Evolutionary conservation across 2,797 vertebrate species (phyloP).

Genomic region (Ataeniobius toweri): DNA sequence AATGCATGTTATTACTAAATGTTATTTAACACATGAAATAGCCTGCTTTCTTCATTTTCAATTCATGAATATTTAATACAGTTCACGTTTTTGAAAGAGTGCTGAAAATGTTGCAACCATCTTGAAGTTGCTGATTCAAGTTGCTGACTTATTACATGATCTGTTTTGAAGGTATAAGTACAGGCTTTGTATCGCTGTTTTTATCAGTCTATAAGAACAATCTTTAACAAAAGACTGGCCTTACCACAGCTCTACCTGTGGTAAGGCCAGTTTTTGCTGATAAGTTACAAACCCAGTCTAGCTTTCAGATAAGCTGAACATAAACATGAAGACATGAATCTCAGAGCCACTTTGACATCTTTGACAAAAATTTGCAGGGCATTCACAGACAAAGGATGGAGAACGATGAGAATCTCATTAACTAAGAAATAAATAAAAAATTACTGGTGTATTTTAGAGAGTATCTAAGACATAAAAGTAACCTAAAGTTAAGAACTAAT

Average conservation of each 20-base stretch:
- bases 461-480: not conserved
- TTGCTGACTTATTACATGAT: not conserved
- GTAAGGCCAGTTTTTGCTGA: not conserved
- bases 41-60: no score
- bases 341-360: not conserved
- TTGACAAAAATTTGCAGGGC: not conserved
- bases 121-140: no score
- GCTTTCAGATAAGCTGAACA: not conserved
- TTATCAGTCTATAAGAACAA: not conserved
- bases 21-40: no score
- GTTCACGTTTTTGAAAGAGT: not conserved
- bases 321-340: not conserved
- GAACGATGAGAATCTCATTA: not conserved
- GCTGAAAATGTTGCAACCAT: no score
- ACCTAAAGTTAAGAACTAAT: no score
- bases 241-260: not conserved
- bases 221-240: not conserved
- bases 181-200: not conserved
- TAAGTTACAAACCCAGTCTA: not conserved
- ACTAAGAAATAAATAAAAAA: not conserved
- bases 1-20: no score
- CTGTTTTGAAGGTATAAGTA: not conserved
- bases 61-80: no score
- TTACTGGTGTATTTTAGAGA: not conserved
- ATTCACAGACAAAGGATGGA: not conserved